Evolutionary conservation across 1,140 invertebrate genomes (phyloP), one percentile per base, ranked within the genome.

Genomic region (Panonychus citri): DNA sequence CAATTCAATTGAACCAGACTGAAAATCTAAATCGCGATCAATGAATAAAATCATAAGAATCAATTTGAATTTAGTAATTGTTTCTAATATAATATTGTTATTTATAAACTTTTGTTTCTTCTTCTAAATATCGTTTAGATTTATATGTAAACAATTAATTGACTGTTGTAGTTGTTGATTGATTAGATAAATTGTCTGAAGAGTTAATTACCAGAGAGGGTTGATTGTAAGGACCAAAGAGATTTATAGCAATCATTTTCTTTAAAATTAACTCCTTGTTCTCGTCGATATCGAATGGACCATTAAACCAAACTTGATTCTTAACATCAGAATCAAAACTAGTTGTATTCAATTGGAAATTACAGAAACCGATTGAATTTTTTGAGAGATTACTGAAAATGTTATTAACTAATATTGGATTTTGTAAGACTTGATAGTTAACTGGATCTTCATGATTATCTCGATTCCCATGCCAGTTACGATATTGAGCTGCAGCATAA

Each of bases 281-380:
- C 24, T 30, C 42, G 12, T 37, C 17, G 19, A 54, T 34, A 8
- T 39, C 27, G 27, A 19, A 28, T 37, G 55, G 50, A 3, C 49
- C 55, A 12, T 50, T 49, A 40, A 60, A n/a, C 59, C 59, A 60
- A 28, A 60, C 52, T 55, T 60, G 59, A 57, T 60, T 60, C 21
- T 56, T 58, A 10, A 57, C 13, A 26, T 4, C 21, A 15, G 51
- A 49, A 21, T 60, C 52, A 39, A 40, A 50, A 4, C 26, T 25
- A 13, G 43, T n/a, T 0, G 55, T 57, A 24, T 60, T 60, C 30
- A 60, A 43, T 39, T 60, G 59, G 49, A 54, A 60, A 21, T 24
- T 40, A 37, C 43, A 51, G 24, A 57, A 57, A 3, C 59, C 56
- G n/a, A 60, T 10, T 34, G 27, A 46, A 17, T 27, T 34, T 30